phyloP scores from a whole-genome alignment of 2,888 invertebrate genomes.

The Magallana nippona region DNA sequence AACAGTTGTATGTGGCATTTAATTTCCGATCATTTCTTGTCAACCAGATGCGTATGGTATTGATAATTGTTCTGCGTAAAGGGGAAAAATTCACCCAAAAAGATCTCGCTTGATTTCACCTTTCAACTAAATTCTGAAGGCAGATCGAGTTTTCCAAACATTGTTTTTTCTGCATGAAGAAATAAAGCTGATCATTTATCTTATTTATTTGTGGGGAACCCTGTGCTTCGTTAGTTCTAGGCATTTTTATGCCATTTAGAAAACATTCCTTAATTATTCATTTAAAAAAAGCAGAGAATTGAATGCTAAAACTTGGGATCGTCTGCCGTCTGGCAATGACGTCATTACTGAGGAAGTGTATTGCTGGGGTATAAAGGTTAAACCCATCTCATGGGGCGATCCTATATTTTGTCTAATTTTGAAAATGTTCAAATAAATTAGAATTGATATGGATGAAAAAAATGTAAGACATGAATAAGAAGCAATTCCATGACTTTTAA shows the following conservation, averaged over 20 bases:
- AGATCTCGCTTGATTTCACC: constrained; percentile 4
- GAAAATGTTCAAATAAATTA: too few species aligned
- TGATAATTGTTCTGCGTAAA: background rate
- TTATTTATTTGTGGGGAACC: background rate
- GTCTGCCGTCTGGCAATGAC: too few species aligned
- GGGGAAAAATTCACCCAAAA: background rate
- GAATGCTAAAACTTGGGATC: too few species aligned
- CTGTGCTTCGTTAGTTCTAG: background rate
- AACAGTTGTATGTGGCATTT: constrained; percentile 16
- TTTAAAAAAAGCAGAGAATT: too few species aligned
- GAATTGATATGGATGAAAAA: too few species aligned
- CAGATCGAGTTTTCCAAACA: background rate
- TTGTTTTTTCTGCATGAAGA: constrained; percentile 1
- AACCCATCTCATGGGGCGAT: too few species aligned
- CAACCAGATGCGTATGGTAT: constrained; percentile 13
- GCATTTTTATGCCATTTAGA: background rate
- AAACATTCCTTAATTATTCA: constrained; percentile 1
- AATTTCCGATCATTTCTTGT: constrained; percentile 27
- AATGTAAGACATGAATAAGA: too few species aligned
- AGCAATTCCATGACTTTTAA: too few species aligned
- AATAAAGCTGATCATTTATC: background rate
- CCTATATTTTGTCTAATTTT: too few species aligned
- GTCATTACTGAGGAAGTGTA: too few species aligned
- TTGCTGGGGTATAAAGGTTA: too few species aligned
- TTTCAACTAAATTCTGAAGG: background rate